Evolutionary conservation across 2,113 vertebrate species (phyloP).

Genomic region (Motacilla alba): DNA sequence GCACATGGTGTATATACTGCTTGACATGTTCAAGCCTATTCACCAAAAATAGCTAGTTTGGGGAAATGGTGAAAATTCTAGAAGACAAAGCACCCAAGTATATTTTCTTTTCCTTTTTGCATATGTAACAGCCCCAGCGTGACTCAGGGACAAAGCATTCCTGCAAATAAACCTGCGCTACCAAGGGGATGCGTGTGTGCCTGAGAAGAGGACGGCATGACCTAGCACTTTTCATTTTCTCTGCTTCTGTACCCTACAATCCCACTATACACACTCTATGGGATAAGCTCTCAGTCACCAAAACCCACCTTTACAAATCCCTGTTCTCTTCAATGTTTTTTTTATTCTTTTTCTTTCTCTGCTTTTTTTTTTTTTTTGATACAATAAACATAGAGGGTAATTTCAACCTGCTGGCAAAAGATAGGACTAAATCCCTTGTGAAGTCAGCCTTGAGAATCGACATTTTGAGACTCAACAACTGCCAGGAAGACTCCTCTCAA

Average conservation of each 20-base stretch:
- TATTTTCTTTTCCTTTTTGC: slow-evolving; percentile 21
- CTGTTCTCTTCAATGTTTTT: neutral
- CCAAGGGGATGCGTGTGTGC: slow-evolving; percentile 29
- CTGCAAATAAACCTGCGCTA: slow-evolving; percentile 22
- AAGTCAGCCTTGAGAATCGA: slow-evolving; percentile 5
- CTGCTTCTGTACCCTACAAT: neutral
- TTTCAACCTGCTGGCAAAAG: slow-evolving; percentile 27
- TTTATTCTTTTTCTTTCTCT: neutral
- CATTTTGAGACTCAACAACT: neutral
- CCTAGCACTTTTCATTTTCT: slow-evolving; percentile 49
- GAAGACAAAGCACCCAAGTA: slow-evolving; percentile 1
- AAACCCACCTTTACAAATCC: neutral
- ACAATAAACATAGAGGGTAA: neutral
- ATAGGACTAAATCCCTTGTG: slow-evolving; percentile 14
- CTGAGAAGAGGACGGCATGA: slow-evolving; percentile 39
- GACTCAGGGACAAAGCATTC: slow-evolving; percentile 51
- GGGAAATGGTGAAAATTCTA: neutral
- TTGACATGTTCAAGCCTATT: neutral
- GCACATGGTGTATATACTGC: neutral
- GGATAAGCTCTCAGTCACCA: neutral
- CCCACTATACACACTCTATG: neutral
- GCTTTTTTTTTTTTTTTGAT: neutral
- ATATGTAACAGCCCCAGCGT: slow-evolving; percentile 37
- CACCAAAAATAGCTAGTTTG: neutral
- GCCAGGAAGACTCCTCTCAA: neutral